Conservation (phyloP, 2,797 vertebrate genomes). For the Sebastes hopkinsi region DNA sequence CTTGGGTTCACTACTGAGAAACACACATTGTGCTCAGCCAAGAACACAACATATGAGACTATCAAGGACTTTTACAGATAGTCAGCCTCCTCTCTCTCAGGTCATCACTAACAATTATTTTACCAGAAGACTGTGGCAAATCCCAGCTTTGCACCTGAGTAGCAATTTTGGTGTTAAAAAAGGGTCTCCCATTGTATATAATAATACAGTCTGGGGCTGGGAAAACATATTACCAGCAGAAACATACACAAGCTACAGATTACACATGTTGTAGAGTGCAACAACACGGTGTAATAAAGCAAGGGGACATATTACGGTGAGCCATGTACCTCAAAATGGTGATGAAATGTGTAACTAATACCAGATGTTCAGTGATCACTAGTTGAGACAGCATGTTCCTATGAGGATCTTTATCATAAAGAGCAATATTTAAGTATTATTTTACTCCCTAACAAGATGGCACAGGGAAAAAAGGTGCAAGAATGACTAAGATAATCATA, state of each 20-base stretch:
- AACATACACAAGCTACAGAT: constrained; percentile 17
- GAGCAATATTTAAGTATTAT: background rate
- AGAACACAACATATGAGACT: background rate
- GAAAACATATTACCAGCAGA: background rate
- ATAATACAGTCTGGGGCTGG: constrained; percentile 12
- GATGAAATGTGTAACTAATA: constrained; percentile 62
- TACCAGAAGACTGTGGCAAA: background rate
- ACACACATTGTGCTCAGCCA: constrained; percentile 14
- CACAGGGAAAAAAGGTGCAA: background rate
- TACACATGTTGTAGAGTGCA: constrained; percentile 11
- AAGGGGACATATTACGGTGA: constrained; percentile 45
- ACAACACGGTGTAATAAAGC: constrained; percentile 9
- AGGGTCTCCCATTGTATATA: constrained; percentile 24
- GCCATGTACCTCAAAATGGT: constrained; percentile 70
- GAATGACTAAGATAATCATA: background rate
- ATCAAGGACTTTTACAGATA: constrained; percentile 19
- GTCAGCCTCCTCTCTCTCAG: constrained; percentile 1
- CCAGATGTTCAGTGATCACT: constrained; percentile 38
- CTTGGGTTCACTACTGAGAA: constrained; percentile 26
- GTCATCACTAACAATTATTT: constrained; percentile 1
- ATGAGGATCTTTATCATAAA: background rate
- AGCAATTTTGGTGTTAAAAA: constrained; percentile 15
- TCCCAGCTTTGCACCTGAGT: constrained; percentile 11
- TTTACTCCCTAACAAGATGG: background rate
- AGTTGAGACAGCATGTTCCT: background rate